Percentiles rank a stretch among this genome's conserved stretches.
Evolutionary conservation across 2,888 invertebrate genomes (phyloP).

Genomic region (Melinopterus prodromus): DNA sequence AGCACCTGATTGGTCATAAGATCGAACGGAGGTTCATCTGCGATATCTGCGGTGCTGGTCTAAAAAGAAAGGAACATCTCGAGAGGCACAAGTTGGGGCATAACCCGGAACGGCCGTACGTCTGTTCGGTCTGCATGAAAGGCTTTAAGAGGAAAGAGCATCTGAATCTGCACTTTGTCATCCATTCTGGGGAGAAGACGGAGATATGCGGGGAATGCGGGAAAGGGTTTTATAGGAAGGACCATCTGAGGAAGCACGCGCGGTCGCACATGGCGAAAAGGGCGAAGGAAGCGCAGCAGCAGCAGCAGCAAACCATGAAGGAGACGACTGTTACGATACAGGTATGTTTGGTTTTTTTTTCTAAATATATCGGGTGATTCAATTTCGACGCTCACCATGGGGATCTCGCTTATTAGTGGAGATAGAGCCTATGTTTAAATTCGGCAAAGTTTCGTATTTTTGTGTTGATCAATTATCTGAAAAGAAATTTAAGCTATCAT

Average conservation of each 20-base stretch:
- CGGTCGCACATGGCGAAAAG: slow-evolving; percentile 80
- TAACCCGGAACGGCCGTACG: slow-evolving; percentile 82
- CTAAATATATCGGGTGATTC: too few species aligned
- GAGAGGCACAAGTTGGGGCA: slow-evolving; percentile 83
- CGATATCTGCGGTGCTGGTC: slow-evolving; percentile 78
- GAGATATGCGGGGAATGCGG: slow-evolving; percentile 81
- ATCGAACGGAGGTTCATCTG: slow-evolving; percentile 82
- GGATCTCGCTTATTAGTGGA: too few species aligned
- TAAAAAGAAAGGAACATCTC: slow-evolving; percentile 81
- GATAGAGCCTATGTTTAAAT: too few species aligned
- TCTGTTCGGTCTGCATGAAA: slow-evolving; percentile 79
- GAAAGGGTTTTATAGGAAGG: slow-evolving; percentile 82
- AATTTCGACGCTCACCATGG: too few species aligned
- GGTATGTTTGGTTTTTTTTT: slow-evolving; percentile 26
- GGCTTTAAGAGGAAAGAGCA: slow-evolving; percentile 82
- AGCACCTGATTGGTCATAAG: slow-evolving; percentile 79
- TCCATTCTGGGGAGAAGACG: slow-evolving; percentile 85
- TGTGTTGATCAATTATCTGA: too few species aligned
- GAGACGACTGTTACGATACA: slow-evolving; percentile 46
- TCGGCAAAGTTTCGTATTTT: too few species aligned
- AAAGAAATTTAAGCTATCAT: too few species aligned
- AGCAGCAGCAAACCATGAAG: slow-evolving; percentile 62
- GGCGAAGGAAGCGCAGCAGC: slow-evolving; percentile 70
- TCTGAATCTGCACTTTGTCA: slow-evolving; percentile 82
- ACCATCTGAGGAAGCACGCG: slow-evolving; percentile 82